Base-by-base conservation (phyloP, 1,140 invertebrate species). In the Holcopasites calliopsidis region DNA sequence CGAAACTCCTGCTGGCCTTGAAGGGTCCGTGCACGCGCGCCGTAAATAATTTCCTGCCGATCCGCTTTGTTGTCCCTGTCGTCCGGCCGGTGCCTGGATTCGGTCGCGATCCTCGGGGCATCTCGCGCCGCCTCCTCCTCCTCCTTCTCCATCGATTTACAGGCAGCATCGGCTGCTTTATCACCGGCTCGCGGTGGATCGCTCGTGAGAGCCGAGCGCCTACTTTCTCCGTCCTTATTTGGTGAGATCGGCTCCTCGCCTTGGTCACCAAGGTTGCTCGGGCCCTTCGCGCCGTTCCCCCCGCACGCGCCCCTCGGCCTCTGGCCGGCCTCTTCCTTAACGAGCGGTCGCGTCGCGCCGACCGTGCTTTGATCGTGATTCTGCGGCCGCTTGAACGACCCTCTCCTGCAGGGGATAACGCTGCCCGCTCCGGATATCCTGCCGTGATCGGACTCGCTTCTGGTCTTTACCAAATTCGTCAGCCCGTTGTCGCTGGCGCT, bases 201-300 rank as follows among this genome's bases (percentile, higher is more conserved):
- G 71, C 54, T 58, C 71, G 77, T 38, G 77, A 71, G 77, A 75
- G 66, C 62, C 60, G 76, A 61, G 38, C 79, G 85, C 75, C 86
- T 82, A 84, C 86, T 88, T 86, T 88, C 87, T 81, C 86, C 82
- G 58, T 84, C 85, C 86, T 87, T 88, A 86, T 88, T 88, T 87
- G 82, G 82, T 23, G 83, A 82, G 83, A 86, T 80, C 77, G 83
- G 42, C n/a, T 77, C n/a, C n/a, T n/a, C 72, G 64, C 49, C 76
- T 77, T 72, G 79, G 73, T 60, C 62, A 52, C 58, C 73, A 69
- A 77, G 82, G 55, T 75, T 73, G 54, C 52, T 47, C 52, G 52
- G 76, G 72, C 80, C 82, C 82, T 83, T 83, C 68, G 80, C 5
- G 47, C 60, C 26, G 23, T 40, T 35, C 28, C 60, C 70, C 33